These are phyloP conservation scores for Ormyrus rosae DNA, from an alignment of 2,888 invertebrate genomes.

Conservation along the genomic window DNA sequence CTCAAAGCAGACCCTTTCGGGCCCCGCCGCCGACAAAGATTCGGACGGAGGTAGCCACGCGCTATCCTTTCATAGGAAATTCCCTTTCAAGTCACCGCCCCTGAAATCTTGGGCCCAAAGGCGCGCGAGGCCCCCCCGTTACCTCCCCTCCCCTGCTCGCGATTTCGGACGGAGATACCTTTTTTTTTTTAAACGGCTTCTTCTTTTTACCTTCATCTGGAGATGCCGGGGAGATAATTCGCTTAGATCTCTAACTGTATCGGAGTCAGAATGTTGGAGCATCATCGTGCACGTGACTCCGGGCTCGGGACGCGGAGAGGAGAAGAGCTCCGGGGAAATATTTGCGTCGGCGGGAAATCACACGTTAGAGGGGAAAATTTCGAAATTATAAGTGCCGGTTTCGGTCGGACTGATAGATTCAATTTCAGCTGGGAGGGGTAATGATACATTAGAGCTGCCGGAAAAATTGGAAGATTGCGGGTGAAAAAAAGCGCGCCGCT, in stretches of 20 bases:
- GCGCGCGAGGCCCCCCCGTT: constrained; percentile 12
- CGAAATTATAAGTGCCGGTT: neutral
- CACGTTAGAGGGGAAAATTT: constrained; percentile 1
- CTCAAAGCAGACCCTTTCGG: constrained; percentile 40
- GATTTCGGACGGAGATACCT: constrained; percentile 48
- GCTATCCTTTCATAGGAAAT: constrained; percentile 72
- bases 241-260: constrained; percentile 50
- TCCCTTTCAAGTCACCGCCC: constrained; percentile 74
- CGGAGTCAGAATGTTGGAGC: constrained; percentile 38
- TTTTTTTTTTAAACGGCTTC: constrained; percentile 18
- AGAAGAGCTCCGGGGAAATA: neutral
- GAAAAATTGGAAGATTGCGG: neutral
- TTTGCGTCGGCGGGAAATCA: constrained; percentile 22
- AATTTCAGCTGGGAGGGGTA: neutral
- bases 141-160: constrained; percentile 8
- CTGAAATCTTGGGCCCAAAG: constrained; percentile 43
- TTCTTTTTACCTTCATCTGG: constrained; percentile 48
- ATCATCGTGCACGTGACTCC: constrained; percentile 39
- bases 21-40: constrained; percentile 65
- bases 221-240: constrained; percentile 36
- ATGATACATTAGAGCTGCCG: neutral
- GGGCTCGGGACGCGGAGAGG: neutral
- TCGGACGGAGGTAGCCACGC: constrained; percentile 66
- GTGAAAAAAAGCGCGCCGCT: constrained; percentile 5
- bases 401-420: neutral